Percentiles rank a stretch among this genome's conserved stretches.
phyloP scores from a whole-genome alignment of 2,113 vertebrate genomes.

The Bombycilla garrulus region DNA sequence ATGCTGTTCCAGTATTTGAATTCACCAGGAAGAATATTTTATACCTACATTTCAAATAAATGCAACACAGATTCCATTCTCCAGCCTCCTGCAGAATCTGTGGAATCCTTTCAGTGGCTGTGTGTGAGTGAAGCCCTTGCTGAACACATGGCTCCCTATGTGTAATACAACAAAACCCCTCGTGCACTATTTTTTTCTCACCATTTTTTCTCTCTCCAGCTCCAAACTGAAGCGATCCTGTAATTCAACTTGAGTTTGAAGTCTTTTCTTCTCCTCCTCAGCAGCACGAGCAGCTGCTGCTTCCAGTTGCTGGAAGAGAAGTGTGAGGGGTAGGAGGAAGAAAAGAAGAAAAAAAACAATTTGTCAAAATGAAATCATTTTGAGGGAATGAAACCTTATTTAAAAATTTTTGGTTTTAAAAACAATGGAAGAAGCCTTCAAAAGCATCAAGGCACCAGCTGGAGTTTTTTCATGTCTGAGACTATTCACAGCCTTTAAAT shows the following conservation, averaged over 20 bases:
- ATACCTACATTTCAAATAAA: background rate
- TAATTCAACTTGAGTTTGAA: constrained; percentile 90
- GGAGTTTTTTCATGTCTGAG: background rate
- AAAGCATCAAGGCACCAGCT: background rate
- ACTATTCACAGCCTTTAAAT: background rate
- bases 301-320: constrained; percentile 84
- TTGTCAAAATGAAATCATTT: background rate
- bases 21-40: background rate
- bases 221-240: constrained; percentile 90
- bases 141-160: background rate
- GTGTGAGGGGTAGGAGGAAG: background rate
- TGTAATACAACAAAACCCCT: background rate
- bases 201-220: constrained; percentile 92
- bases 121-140: background rate
- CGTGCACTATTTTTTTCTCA: background rate
- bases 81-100: background rate
- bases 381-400: background rate
- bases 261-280: constrained; percentile 86
- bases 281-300: constrained; percentile 86
- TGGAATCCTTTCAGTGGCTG: background rate
- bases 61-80: fast-evolving
- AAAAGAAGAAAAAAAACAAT: background rate
- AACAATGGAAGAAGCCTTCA: background rate
- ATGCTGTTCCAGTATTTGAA: background rate
- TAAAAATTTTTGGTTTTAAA: background rate